A percentile compares a stretch with the other conserved stretches of the same genome.
These are phyloP conservation scores for Petrocephalus schoutedeni DNA, from an alignment of 2,797 vertebrate genomes.

Conservation along the genomic window DNA sequence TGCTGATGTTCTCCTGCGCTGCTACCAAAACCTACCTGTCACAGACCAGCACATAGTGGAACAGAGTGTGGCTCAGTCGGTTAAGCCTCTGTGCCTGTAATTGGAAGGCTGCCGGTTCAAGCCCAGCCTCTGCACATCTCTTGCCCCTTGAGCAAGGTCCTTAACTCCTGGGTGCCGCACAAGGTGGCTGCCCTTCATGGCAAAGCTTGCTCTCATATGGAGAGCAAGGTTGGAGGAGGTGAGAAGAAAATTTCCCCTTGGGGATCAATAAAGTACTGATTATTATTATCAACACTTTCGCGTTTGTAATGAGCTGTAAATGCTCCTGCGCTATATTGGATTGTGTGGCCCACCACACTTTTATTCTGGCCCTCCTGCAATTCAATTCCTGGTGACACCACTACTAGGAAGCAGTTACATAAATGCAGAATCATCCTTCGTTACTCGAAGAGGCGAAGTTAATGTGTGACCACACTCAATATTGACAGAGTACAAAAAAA, in stretches of 20 bases:
- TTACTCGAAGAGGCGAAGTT: not conserved
- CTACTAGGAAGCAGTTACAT: not conserved
- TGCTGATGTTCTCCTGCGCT: not conserved
- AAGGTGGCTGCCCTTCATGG: too few species aligned
- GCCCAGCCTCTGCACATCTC: too few species aligned
- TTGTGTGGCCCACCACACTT: not conserved
- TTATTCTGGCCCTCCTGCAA: not conserved
- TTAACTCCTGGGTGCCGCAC: too few species aligned
- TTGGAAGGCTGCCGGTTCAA: too few species aligned
- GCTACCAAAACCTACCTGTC: not conserved
- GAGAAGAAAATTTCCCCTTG: too few species aligned
- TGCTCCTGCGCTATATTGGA: not conserved
- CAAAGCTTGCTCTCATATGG: too few species aligned
- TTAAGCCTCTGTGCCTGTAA: too few species aligned
- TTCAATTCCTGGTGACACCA: not conserved
- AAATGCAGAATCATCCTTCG: not conserved
- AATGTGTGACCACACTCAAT: conserved; percentile 28
- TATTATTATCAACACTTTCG: not conserved
- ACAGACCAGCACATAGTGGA: too few species aligned
- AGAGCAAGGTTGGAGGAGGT: too few species aligned
- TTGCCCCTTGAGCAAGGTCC: too few species aligned
- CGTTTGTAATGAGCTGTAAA: not conserved
- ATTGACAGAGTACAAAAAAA: conserved; percentile 29
- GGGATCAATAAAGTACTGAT: too few species aligned
- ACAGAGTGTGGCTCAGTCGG: too few species aligned